Conservation (phyloP, 2,113 vertebrate species). For the Tupaia tana region DNA sequence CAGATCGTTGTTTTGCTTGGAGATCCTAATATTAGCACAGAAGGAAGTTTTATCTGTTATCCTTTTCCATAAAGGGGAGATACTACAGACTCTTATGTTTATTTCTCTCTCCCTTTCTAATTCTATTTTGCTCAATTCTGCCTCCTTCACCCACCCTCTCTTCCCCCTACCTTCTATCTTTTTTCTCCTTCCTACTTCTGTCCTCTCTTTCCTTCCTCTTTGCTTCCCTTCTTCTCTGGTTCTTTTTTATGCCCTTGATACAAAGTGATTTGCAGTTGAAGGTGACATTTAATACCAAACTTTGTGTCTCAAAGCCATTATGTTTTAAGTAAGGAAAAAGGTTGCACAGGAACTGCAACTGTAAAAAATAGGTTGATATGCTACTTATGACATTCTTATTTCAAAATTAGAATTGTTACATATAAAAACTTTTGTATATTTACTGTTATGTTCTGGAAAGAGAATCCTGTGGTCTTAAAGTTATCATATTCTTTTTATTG, state of each 20-base stretch:
- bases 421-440: background rate
- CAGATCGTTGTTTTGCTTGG: slow-evolving; percentile 49
- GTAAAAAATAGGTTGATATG: background rate
- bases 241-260: background rate
- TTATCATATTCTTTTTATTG: slow-evolving; percentile 12
- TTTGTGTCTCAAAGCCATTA: background rate
- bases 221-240: background rate
- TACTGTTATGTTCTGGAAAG: slow-evolving; percentile 6
- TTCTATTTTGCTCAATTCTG: too few species aligned
- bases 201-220: too few species aligned
- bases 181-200: too few species aligned
- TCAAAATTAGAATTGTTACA: background rate
- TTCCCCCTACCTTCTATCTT: background rate
- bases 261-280: slow-evolving; percentile 23
- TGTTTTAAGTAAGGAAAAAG: slow-evolving; percentile 27
- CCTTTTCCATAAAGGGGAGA: background rate
- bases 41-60: background rate
- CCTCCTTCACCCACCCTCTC: too few species aligned
- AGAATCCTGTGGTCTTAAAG: background rate
- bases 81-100: background rate
- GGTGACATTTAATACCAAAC: slow-evolving; percentile 34
- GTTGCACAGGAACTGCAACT: background rate
- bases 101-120: background rate
- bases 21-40: slow-evolving; percentile 19
- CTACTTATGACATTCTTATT: background rate